Evolutionary conservation across 2,797 vertebrate genomes (phyloP), one percentile per base, ranked within the genome.

Genomic region (Nyctalus aviator): DNA sequence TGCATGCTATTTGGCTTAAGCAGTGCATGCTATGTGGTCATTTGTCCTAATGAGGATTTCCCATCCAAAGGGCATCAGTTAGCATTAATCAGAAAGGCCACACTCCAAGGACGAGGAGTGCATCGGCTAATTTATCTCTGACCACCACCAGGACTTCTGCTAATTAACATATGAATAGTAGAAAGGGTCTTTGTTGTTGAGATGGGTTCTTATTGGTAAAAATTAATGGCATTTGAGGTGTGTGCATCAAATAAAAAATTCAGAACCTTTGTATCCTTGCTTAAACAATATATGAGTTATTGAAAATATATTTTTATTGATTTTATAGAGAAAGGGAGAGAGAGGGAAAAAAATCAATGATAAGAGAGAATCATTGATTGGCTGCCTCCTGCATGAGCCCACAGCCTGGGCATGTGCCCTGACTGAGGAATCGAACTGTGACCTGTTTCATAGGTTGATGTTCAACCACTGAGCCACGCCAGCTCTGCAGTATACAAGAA

Each of bases 181-280:
- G 50, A 87, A 88, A 66, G 46, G 7, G 2, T 21, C 91, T 84
- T 50, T 7, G 30, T 72, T 59, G 27, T 10, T 91, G 30, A 78
- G 82, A 59, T 62, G 8, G 12, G 7, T 46, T 78, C 41, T 93
- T 90, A 69, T 9, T 88, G 73, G 30, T 82, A 35, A 91, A 91
- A 95, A 71, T 69, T 88, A 84, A 82, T 82, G 32, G 2, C 27
- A 91, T 62, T 87, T 55, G 48, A 90, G 10, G 75, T 79, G 62
- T 20, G 25, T 4, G 13, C 25, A 73, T 8, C 0, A 10, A 5
- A 72, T 73, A 46, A 55, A 48, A 92, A 78, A 57, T 59, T 83
- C 46, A 95, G 48, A 79, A 78, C n/a, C 44, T 1, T 86, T 86
- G 13, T 41, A 32, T 23, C 3, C 73, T 92, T 91, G 6, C 35